A percentile compares a stretch with the other conserved stretches of the same genome.
phyloP scores from a whole-genome alignment of 2,797 vertebrate genomes.

The Mionectes olivaceus region DNA sequence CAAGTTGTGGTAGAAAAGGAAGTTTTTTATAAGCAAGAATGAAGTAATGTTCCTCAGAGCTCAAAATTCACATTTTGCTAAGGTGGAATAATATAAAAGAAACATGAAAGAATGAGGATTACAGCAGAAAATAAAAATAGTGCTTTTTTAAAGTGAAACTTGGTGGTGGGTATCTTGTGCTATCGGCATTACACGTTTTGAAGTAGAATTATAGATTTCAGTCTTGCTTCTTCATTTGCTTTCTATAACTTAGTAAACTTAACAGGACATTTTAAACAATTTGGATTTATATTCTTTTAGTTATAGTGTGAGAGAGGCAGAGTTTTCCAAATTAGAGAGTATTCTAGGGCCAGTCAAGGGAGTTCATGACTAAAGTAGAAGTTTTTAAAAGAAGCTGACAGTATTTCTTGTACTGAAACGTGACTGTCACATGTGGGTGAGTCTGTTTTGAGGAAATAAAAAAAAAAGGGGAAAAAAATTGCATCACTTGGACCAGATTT shows the following conservation, averaged over 20 bases:
- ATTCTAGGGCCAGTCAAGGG: neutral
- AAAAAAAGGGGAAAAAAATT: neutral
- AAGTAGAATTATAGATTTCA: neutral
- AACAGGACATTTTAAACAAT: neutral
- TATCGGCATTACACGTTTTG: neutral
- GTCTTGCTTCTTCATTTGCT: constrained; percentile 1
- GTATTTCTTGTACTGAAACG: neutral
- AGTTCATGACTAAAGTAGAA: neutral
- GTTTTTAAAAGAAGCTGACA: neutral
- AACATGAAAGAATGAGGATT: constrained; percentile 1
- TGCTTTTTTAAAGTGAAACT: neutral
- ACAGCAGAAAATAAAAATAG: neutral
- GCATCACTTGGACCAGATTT: neutral
- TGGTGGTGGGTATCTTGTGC: neutral
- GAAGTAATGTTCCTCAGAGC: neutral
- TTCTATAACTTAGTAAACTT: neutral
- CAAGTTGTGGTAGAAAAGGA: neutral
- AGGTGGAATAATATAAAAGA: constrained; percentile 30
- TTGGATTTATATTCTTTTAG: neutral
- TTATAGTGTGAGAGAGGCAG: neutral
- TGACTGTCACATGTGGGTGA: neutral
- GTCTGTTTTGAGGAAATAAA: neutral
- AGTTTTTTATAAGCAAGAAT: neutral
- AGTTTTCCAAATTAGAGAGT: neutral
- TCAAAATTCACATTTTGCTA: neutral